A percentile compares a stretch with the other conserved stretches of the same genome.
These are phyloP conservation scores for Phocides pigmalion DNA, from an alignment of 1,140 invertebrate species.

Conservation along the genomic window DNA sequence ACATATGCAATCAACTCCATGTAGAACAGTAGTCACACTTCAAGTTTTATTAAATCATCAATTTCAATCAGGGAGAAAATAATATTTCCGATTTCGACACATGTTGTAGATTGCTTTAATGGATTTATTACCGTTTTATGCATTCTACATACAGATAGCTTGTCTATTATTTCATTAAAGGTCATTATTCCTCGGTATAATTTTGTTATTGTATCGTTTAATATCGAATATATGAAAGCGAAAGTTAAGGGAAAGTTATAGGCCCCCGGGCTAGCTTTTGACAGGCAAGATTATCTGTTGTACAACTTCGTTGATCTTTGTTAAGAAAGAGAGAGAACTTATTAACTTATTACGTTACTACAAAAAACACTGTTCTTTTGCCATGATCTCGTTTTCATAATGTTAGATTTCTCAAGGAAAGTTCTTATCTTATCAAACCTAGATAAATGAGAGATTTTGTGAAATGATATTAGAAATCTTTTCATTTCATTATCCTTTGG, in stretches of 20 bases:
- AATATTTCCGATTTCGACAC: no score
- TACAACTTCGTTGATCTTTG: conserved; percentile 13
- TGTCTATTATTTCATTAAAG: neutral
- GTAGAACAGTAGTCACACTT: no score
- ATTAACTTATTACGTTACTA: neutral
- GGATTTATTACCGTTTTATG: neutral
- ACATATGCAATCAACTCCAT: no score
- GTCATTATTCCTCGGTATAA: neutral
- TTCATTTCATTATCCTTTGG: conserved; percentile 3
- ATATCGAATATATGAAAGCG: conserved; percentile 50
- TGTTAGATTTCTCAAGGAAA: conserved; percentile 4
- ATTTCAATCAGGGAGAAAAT: no score
- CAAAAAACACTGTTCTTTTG: conserved; percentile 6
- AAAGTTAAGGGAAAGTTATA: conserved; percentile 68
- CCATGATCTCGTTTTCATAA: neutral
- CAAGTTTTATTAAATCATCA: no score
- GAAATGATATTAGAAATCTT: conserved; percentile 9
- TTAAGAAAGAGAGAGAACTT: conserved; percentile 10
- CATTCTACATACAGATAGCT: neutral
- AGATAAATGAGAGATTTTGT: conserved; percentile 5
- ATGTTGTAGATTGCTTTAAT: no score
- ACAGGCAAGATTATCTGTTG: conserved; percentile 29
- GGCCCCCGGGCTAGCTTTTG: conserved; percentile 20
- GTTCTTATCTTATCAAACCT: conserved; percentile 7
- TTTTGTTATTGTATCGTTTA: neutral